Base-by-base conservation (phyloP, 2,888 invertebrate species). In the Anthophora plumipes region DNA sequence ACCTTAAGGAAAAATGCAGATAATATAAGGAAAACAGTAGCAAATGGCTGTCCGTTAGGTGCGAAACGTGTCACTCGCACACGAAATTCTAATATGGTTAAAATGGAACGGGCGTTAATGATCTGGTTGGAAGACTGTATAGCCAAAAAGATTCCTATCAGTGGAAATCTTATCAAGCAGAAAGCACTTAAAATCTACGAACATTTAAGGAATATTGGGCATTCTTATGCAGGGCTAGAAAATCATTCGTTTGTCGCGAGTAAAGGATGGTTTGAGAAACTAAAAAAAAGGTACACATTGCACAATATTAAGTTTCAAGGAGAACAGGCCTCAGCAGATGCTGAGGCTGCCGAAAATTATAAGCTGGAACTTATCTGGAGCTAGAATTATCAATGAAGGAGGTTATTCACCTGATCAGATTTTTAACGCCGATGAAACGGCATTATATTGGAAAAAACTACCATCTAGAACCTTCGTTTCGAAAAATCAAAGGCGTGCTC, bases 381-480 rank as follows among this genome's bases (percentile, higher is more conserved):
- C 68, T 70, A 70, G 72, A 82, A 84, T 85, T 79, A 85, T 84
- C 25, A 77, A 78, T 69, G 82, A 85, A 68, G 78, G 73, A 70
- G 82, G 80, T 25, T 86, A 85, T 75, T 68, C 67, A 55, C 75
- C 86, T 60, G 77, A 85, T 76, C 85, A 89, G 78, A 76, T 90
- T 60, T 89, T 85, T 72, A 89, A 89, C 64, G 84, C 85, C 22
- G 88, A 89, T 68, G 87, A 89, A 76, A 89, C 87, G 17, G 86
- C 86, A 25, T 78, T 90, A 66, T 86, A 87, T 69, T 88, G 81
- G 63, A 88, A 85, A 84, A 83, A 80, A 64, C 77, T 89, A 50
- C 88, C 88, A 43, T 80, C 74, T 74, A 83, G 82, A 71, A 48
- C 48, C 48, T 48, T 31, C 31, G 4, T 31, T 31, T 31, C 31